Evolutionary conservation across 35 echinoderm and acorn worm species (phyloP), one percentile per base, ranked within the genome.

Genomic region (Lytechinus variegatus): DNA sequence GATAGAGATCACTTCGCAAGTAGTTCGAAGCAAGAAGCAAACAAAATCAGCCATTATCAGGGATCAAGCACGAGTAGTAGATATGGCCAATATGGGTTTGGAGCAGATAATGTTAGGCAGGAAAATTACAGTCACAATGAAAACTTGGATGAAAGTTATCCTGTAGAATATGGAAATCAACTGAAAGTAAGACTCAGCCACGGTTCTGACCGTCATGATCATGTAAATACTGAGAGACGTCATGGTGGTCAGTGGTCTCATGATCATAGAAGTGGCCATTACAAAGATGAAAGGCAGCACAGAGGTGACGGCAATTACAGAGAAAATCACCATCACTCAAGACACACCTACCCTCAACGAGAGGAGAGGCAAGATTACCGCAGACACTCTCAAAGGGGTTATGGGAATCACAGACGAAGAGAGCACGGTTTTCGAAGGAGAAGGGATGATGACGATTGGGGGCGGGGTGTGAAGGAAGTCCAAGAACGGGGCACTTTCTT

Each of bases 401-500:
- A 14, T 52, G 88, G 52, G 5, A 90, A 33, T 44, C 88, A 90
- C 4, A 90, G 88, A 27, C 13, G 88, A 54, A 90, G 88, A 54
- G 33, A 29, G 88, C 88, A 79, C 66, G 24, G 88, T 90, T 90
- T 55, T 93, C 88, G 52, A 33, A 89, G 52, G 91, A 93, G 55
- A 54, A 93, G 92, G 54, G 92, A 54, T 55, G 92, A 93, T 11
- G 92, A 93, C 8, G 92, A 93, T 54, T 93, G 92, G 92, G 92
- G 92, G 3, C 51, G 92, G 24, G 92, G 92, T 27, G 92, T 93
- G n/a, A 93, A 12, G 9, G 92, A 93, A 44, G 54, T 93, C 53
- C 51, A 93, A 57, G 92, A 93, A 57, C 52, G 92, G 16, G 52
- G 92, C 10, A 54, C 53, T 24, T 93, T 93, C 28, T 93, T 93